Conservation (phyloP, 2,888 invertebrate genomes). For the Rotaria macrura region DNA sequence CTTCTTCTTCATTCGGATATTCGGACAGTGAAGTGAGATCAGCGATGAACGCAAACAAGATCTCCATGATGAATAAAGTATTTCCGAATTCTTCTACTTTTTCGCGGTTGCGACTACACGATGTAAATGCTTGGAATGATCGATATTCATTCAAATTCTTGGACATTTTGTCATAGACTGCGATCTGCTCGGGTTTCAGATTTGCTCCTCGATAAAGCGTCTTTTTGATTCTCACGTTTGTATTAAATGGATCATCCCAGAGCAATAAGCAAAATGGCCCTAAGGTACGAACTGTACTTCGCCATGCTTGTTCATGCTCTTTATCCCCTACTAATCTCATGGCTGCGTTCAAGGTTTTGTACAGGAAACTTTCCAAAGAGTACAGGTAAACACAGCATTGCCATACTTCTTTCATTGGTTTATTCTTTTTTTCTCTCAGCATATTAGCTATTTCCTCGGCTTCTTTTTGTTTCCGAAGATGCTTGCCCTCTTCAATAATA, state of each 20-base stretch:
- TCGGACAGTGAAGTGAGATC: neutral
- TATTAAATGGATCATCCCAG: neutral
- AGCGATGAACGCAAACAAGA: neutral
- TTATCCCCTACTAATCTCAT: neutral
- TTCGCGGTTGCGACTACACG: no score
- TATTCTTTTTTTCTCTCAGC: neutral
- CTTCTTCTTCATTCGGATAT: neutral
- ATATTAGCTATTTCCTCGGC: neutral
- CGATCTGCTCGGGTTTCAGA: neutral
- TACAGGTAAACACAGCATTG: neutral
- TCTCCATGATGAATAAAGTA: no score
- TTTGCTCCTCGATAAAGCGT: neutral
- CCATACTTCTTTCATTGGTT: neutral
- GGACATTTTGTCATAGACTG: neutral
- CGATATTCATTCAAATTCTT: neutral
- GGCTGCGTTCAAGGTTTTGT: no score
- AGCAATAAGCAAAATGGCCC: neutral
- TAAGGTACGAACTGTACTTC: neutral
- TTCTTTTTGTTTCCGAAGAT: neutral
- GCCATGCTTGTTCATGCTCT: neutral
- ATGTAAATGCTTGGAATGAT: neutral
- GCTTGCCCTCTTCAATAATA: neutral
- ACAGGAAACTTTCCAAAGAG: neutral
- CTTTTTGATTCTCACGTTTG: neutral
- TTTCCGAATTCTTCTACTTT: no score